Evolutionary conservation across 2,113 vertebrate genomes (phyloP).

Genomic region (Etheostoma cragini): DNA sequence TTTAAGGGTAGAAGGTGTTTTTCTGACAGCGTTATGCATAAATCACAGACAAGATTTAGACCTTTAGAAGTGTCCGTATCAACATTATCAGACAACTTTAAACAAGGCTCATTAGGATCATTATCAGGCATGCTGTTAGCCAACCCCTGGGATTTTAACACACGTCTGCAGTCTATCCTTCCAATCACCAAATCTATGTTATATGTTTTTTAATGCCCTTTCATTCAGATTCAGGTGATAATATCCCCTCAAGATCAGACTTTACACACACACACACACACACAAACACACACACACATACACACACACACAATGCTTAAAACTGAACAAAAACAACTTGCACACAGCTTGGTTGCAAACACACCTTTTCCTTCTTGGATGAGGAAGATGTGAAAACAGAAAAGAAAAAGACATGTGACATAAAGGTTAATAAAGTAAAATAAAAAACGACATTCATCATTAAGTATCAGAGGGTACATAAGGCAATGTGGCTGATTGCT

Average conservation of each 20-base stretch:
- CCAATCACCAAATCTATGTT: background rate
- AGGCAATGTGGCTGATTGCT: slow-evolving; percentile 10
- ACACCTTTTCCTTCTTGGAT: slow-evolving; percentile 74
- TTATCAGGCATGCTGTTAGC: background rate
- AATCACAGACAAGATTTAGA: background rate
- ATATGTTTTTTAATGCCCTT: too few relatives aligned
- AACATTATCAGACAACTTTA: background rate
- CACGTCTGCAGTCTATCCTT: background rate
- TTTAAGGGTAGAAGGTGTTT: background rate
- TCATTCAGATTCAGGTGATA: background rate
- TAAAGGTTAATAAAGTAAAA: slow-evolving; percentile 3
- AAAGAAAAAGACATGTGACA: slow-evolving; percentile 6
- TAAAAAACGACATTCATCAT: background rate
- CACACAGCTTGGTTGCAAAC: slow-evolving; percentile 11
- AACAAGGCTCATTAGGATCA: slow-evolving; percentile 7
- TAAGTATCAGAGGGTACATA: accelerated
- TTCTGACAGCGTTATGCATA: background rate
- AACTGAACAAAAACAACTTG: background rate
- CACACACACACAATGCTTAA: background rate
- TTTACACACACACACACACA: background rate
- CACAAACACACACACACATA: background rate
- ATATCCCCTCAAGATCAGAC: background rate
- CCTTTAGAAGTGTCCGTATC: background rate
- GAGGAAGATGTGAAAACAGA: background rate
- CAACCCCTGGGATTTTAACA: background rate